Percentiles rank a stretch among this genome's conserved stretches.
Conservation (phyloP, 2,888 invertebrate genomes). For the Hymenopus coronatus region DNA sequence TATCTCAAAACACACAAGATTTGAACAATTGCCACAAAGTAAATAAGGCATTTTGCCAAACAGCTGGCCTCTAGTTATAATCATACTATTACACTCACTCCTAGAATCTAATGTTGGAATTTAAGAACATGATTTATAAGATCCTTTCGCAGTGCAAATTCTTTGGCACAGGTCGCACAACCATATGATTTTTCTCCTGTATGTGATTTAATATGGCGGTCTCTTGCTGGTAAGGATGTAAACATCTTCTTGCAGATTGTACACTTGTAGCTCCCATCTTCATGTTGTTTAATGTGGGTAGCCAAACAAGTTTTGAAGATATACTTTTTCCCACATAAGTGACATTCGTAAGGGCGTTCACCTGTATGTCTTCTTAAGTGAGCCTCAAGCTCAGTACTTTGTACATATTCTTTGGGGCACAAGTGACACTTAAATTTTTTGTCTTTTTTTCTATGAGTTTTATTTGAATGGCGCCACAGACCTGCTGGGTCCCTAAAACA, state of each 20-base stretch:
- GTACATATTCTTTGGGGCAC: not conserved
- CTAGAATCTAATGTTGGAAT: not conserved
- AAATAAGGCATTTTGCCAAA: no score
- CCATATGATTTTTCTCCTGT: not conserved
- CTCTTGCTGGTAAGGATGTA: not conserved
- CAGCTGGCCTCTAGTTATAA: no score
- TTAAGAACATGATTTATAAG: not conserved
- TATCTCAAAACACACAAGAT: no score
- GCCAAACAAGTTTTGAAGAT: not conserved
- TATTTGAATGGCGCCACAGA: not conserved
- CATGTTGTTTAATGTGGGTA: not conserved
- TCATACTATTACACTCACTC: no score
- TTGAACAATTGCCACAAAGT: no score
- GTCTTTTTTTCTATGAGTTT: not conserved
- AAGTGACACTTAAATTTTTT: not conserved
- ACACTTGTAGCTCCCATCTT: not conserved
- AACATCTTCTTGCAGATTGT: not conserved
- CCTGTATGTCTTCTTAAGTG: not conserved
- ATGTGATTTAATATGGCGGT: not conserved
- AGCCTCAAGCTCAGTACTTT: not conserved
- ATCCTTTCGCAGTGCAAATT: not conserved
- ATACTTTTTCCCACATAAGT: not conserved
- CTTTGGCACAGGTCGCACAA: not conserved
- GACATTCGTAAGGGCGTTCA: not conserved
- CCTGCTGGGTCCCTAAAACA: not conserved